Percentiles rank a stretch among this genome's conserved stretches.
phyloP scores from a whole-genome alignment of 2,888 invertebrate species.

The Athalia circularis region DNA sequence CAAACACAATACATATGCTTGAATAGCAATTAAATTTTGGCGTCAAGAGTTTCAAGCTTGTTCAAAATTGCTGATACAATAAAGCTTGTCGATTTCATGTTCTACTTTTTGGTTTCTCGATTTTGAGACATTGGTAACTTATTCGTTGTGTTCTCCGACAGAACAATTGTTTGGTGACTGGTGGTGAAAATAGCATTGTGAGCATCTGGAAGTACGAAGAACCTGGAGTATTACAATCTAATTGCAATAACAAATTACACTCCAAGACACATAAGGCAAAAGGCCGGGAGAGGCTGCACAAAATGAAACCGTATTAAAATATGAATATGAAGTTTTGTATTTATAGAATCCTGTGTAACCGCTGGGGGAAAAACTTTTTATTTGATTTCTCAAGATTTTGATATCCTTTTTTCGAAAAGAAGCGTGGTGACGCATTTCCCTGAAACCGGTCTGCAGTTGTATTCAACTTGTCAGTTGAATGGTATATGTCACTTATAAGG shows the following conservation, averaged over 20 bases:
- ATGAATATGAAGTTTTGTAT: not conserved
- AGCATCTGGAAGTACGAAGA: slow-evolving; percentile 78
- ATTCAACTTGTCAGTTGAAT: too few species aligned
- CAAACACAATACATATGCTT: not conserved
- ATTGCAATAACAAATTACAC: slow-evolving; percentile 57
- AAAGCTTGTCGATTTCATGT: not conserved
- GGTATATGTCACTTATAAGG: too few species aligned
- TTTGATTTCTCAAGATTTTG: too few species aligned
- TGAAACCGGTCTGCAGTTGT: too few species aligned
- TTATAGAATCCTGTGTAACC: slow-evolving; percentile 14
- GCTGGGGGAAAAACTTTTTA: not conserved
- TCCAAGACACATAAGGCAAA: slow-evolving; percentile 63
- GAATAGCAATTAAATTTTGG: too few species aligned
- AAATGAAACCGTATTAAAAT: slow-evolving; percentile 67
- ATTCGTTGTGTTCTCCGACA: slow-evolving; percentile 63
- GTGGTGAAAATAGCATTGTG: slow-evolving; percentile 83
- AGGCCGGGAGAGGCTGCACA: slow-evolving; percentile 63
- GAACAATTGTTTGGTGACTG: slow-evolving; percentile 81
- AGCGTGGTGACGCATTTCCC: too few species aligned
- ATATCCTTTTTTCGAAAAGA: too few species aligned
- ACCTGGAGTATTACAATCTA: slow-evolving; percentile 50
- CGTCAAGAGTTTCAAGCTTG: not conserved
- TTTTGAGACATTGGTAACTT: slow-evolving; percentile 39
- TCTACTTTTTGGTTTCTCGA: not conserved
- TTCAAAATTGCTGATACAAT: slow-evolving; percentile 30